Conservation (phyloP, 2,113 vertebrate species). For the Aegithalos caudatus region DNA sequence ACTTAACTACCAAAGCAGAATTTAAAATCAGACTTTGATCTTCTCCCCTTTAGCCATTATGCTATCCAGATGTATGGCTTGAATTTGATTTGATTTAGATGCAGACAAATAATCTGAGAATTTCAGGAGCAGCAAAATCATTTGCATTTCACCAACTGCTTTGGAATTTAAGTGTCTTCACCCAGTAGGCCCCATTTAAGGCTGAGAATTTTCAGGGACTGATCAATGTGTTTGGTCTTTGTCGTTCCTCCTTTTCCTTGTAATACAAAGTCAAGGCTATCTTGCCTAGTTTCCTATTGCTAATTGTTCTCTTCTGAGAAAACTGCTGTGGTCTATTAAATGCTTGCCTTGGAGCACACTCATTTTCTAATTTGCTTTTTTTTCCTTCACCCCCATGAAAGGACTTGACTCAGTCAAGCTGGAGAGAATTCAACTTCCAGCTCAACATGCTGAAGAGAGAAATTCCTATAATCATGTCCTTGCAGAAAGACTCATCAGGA, state of each 20-base stretch:
- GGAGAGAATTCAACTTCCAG: conserved; percentile 88
- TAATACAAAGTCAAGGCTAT: neutral
- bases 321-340: neutral
- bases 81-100: neutral
- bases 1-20: neutral
- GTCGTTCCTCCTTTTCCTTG: neutral
- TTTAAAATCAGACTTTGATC: neutral
- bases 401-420: conserved; percentile 89
- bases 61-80: neutral
- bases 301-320: neutral
- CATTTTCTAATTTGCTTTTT: neutral
- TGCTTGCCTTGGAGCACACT: accelerated
- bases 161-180: neutral
- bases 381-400: conserved; percentile 25
- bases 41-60: neutral
- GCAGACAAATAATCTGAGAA: neutral
- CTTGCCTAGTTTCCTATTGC: neutral
- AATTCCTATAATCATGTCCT: conserved; percentile 89
- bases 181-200: neutral
- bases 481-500: conserved; percentile 89
- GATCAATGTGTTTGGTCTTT: neutral
- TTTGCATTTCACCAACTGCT: neutral
- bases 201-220: neutral
- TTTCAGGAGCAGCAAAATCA: neutral
- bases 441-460: conserved; percentile 80